These are phyloP conservation scores for Empis stercorea DNA, from an alignment of 2,888 invertebrate genomes.

Conservation along the genomic window DNA sequence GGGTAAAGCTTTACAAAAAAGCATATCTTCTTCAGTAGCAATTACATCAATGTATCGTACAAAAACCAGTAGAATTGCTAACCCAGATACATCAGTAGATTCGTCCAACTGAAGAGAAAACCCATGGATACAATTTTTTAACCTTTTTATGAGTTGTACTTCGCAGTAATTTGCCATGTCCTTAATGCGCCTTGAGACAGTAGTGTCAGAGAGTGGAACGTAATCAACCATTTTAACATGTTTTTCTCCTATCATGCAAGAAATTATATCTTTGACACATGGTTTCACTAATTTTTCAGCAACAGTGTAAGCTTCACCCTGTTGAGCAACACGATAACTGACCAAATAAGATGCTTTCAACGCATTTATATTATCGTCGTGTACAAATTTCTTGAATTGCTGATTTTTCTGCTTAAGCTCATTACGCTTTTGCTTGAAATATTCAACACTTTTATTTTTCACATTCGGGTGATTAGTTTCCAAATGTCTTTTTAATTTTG, in stretches of 20 bases:
- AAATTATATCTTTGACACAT: background rate
- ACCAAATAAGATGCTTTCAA: constrained; percentile 1
- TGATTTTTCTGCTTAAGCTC: background rate
- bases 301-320: background rate
- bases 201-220: background rate
- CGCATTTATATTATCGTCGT: too few relatives aligned
- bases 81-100: background rate
- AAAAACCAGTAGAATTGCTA: background rate
- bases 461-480: too few relatives aligned
- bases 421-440: too few relatives aligned
- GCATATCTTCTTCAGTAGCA: background rate
- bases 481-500: too few relatives aligned
- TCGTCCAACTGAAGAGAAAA: background rate
- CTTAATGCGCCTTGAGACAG: background rate
- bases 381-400: too few relatives aligned
- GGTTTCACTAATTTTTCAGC: background rate
- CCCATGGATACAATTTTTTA: background rate
- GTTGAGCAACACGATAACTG: background rate
- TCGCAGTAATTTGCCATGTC: background rate
- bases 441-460: background rate
- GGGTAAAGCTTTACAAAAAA: background rate
- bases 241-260: background rate
- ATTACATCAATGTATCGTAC: background rate
- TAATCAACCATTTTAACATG: background rate
- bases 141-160: background rate